phyloP scores from a whole-genome alignment of 2,888 invertebrate genomes.

The Perizoma affinitatum region DNA sequence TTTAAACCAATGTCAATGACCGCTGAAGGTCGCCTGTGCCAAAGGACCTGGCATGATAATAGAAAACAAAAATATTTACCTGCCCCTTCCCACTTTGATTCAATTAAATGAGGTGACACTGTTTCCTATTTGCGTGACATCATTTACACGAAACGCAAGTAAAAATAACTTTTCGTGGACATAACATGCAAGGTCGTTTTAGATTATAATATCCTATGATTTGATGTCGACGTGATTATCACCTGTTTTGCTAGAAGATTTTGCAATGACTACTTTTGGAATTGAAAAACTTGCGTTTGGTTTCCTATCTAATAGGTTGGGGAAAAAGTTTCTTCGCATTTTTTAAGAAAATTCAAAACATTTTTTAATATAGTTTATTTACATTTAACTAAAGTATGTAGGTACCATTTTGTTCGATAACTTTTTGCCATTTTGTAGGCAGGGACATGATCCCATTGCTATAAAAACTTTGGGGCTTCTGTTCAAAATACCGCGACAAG shows the following conservation, averaged over 20 bases:
- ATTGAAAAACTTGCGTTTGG: no score
- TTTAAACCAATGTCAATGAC: conserved; percentile 2
- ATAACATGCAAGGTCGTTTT: conserved; percentile 5
- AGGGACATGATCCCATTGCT: no score
- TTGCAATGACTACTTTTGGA: no score
- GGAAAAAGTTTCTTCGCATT: no score
- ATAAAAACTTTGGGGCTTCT: no score
- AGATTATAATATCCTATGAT: not conserved
- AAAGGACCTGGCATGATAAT: not conserved
- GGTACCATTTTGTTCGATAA: no score
- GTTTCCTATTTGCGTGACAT: conserved; percentile 42
- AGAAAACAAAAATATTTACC: not conserved
- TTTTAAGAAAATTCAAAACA: no score
- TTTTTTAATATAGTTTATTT: no score
- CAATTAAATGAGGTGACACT: conserved; percentile 32
- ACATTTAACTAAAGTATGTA: no score
- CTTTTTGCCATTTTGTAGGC: no score
- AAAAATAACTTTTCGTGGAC: conserved; percentile 38
- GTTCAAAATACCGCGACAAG: no score
- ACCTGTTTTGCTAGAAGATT: not conserved
- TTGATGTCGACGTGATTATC: not conserved
- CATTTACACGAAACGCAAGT: conserved; percentile 37
- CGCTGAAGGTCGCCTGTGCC: conserved; percentile 1
- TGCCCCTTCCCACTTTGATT: conserved; percentile 8
- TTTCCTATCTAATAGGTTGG: no score